Evolutionary conservation across 2,888 invertebrate species (phyloP).

Genomic region (Tetragonula carbonaria): DNA sequence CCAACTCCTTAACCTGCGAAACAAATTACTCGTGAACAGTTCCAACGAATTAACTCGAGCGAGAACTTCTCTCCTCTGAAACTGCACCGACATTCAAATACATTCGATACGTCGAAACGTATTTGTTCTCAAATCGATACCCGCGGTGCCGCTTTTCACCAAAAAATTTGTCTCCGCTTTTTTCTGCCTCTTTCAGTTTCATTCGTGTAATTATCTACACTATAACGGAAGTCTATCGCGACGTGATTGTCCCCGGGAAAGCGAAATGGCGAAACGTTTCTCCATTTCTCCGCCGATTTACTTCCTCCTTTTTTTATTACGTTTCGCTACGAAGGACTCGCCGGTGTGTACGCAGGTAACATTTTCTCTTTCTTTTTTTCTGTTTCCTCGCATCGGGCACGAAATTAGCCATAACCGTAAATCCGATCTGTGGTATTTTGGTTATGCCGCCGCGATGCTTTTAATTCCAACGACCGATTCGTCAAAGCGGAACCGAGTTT

Average conservation of each 20-base stretch:
- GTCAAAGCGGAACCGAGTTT: conserved; percentile 21
- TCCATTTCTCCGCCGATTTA: conserved; percentile 28
- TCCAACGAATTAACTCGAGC: not conserved
- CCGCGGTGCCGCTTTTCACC: not conserved
- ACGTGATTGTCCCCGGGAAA: not conserved
- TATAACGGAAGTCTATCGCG: not conserved
- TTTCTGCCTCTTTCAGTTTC: conserved; percentile 9
- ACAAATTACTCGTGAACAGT: not conserved
- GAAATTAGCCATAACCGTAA: not conserved
- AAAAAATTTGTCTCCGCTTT: not conserved
- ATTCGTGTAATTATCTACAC: conserved; percentile 11
- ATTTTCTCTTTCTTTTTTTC: not conserved
- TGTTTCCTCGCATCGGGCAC: not conserved
- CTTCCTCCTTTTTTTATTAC: conserved; percentile 32
- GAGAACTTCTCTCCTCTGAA: not conserved
- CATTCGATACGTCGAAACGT: not conserved
- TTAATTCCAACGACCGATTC: conserved; percentile 18
- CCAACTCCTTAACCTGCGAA: not conserved
- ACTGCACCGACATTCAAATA: not conserved
- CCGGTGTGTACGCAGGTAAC: conserved; percentile 43
- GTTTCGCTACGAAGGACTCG: conserved; percentile 12
- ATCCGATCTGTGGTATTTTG: conserved; percentile 15
- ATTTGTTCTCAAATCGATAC: conserved; percentile 49
- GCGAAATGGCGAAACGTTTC: conserved; percentile 29
- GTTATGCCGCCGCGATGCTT: conserved; percentile 28